Conservation (phyloP, 2,113 vertebrate genomes). For the Micromys minutus region DNA sequence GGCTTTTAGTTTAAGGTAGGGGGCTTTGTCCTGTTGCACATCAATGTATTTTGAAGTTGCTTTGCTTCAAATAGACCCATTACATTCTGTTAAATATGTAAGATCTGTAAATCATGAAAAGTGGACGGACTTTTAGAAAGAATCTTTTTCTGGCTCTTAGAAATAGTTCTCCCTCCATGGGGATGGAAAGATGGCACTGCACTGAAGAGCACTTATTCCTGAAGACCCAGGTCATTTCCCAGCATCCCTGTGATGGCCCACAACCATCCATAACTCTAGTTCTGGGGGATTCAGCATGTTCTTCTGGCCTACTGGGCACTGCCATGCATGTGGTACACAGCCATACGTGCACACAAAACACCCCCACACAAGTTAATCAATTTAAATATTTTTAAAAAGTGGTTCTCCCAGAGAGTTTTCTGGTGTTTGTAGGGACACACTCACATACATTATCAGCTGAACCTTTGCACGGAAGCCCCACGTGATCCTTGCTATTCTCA, state of each 20-base stretch:
- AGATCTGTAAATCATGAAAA: constrained; percentile 16
- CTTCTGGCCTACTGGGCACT: neutral
- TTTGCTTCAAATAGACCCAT: neutral
- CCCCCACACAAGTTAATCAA: no score
- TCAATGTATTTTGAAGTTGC: neutral
- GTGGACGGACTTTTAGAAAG: neutral
- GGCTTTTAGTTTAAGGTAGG: neutral
- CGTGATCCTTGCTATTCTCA: constrained; percentile 87
- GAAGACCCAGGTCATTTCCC: neutral
- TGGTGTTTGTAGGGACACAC: neutral
- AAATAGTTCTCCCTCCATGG: neutral
- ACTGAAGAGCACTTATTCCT: no score
- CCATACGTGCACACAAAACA: neutral
- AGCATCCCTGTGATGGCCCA: neutral
- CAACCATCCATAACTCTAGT: neutral
- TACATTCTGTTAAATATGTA: neutral
- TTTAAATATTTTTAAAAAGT: neutral
- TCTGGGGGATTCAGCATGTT: neutral
- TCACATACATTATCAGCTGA: constrained; percentile 16
- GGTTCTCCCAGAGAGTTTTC: neutral
- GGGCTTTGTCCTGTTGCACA: neutral
- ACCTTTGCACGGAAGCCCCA: constrained; percentile 73
- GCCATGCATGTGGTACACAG: no score
- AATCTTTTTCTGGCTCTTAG: neutral
- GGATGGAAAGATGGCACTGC: neutral